Evolutionary conservation across 2,888 invertebrate species (phyloP), one percentile per base, ranked within the genome.

Genomic region (Cephus sareptanus): DNA sequence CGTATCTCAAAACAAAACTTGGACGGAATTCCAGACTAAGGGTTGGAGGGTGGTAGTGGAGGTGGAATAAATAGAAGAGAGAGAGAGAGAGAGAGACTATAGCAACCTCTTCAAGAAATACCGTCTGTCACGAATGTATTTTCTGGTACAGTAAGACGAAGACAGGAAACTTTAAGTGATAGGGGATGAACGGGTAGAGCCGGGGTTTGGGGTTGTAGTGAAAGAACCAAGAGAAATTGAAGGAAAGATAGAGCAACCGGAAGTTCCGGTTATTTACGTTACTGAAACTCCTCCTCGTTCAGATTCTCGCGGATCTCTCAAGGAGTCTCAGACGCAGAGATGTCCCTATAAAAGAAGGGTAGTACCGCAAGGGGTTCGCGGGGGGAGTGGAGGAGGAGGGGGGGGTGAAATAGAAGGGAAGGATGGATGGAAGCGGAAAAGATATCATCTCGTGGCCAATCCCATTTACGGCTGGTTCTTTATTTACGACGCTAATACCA

Each of bases 1-100:
- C 75, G 70, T 73, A 71, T 75, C 77, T 76, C 34, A 77, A 75
- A 78, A 73, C 68, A 76, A 75, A 78, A 78, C 71, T 40, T 34
- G 75, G 56, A 68, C 34, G 74, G 71, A 68, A 78, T 76, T 70
- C 31, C 69, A 77, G 75, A 70, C 74, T 75, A 77, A 69, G 34
- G 69, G 75, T 34, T 35, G 15, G 40, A 77, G n/a, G 34, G 15
- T 69, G 33, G 6, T 68, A 3, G 37, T 33, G 69, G 73, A 56
- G 15, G 6, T 15, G 15, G 40, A 40, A 40, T 56, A 56, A 56
- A 56, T 56, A 56, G 56, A 1, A 73, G 56, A 30, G 56, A 56
- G 3, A 4, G 9, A 37, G 37, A 37, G 4, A 37, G 13, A 40
- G 15, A 15, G 40, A 15, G 15, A 23, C 15, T 6, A 0, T 56